Evolutionary conservation across 2,888 invertebrate species (phyloP), one percentile per base, ranked within the genome.

Genomic region (Tridacna gigas): DNA sequence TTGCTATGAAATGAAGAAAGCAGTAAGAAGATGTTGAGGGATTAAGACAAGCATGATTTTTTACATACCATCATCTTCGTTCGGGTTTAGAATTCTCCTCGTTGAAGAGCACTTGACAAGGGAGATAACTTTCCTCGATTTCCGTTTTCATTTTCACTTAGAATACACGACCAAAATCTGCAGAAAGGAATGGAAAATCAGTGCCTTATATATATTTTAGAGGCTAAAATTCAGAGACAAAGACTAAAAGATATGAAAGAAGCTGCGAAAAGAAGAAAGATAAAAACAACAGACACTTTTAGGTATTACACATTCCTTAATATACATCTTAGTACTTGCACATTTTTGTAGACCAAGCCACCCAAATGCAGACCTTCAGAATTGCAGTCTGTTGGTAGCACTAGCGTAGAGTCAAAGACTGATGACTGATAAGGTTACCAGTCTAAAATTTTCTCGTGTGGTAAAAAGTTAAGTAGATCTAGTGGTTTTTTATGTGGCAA

Each of bases 221-320:
- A 87, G 12, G 82, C 91, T 56, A 90, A 86, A 79, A 91, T 92
- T 74, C 91, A 91, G 79, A 91, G 89, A 81, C 89, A 89, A 69
- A 82, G 91, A 74, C 66, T 90, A 13, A 87, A 89, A 75, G 91
- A 91, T 79, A 91, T 92, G 79, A 91, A 89, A 82, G 82, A 71
- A 66, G 90, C 90, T 25, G 91, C 92, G 25, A 79, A 77, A 63
- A 89, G 86, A 67, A 88, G 87, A 77, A 88, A 87, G 15, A 86
- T 92, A 47, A 48, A 69, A 18, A 51, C 89, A 47, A 26, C 86
- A 13, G 85, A 89, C 22, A 73, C 51, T n/a, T 88, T 86, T 26
- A 77, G 89, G 92, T 92, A 83, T 1, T n/a, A n/a, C n/a, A n/a
- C n/a, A n/a, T n/a, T n/a, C n/a, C n/a, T n/a, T n/a, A n/a, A n/a